Conservation (phyloP, 2,888 invertebrate genomes). For the Diarsia mendica region DNA sequence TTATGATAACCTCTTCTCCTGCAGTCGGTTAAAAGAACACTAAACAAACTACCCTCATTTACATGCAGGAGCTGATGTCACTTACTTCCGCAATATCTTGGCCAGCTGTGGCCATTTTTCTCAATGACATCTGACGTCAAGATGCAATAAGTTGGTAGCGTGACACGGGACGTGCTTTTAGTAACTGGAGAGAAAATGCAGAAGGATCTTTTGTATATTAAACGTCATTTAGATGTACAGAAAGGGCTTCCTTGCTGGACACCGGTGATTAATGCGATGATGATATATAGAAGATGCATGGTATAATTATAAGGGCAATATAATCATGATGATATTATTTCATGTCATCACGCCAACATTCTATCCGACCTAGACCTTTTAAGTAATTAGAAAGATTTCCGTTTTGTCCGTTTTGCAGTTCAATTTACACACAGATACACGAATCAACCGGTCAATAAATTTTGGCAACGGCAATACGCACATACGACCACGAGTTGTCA, state of each 20-base stretch:
- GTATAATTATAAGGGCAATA: no score
- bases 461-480: no score
- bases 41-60: slow-evolving; percentile 45
- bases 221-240: neutral
- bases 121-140: slow-evolving; percentile 56
- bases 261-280: neutral
- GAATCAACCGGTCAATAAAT: no score
- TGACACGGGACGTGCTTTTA: slow-evolving; percentile 51
- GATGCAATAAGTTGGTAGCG: slow-evolving; percentile 54
- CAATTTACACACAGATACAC: no score
- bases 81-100: slow-evolving; percentile 56
- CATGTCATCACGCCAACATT: no score
- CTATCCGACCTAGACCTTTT: no score
- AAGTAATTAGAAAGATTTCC: no score
- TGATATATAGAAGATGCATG: neutral
- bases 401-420: no score
- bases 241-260: neutral
- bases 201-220: slow-evolving; percentile 21
- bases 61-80: slow-evolving; percentile 43
- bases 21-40: slow-evolving; percentile 7
- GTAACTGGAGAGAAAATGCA: slow-evolving; percentile 21
- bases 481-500: no score
- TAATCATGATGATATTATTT: no score
- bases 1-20: neutral
- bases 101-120: slow-evolving; percentile 57